A percentile compares a stretch with the other conserved stretches of the same genome.
Evolutionary conservation across 2,888 invertebrate species (phyloP).

Genomic region (Drosophila falleni): DNA sequence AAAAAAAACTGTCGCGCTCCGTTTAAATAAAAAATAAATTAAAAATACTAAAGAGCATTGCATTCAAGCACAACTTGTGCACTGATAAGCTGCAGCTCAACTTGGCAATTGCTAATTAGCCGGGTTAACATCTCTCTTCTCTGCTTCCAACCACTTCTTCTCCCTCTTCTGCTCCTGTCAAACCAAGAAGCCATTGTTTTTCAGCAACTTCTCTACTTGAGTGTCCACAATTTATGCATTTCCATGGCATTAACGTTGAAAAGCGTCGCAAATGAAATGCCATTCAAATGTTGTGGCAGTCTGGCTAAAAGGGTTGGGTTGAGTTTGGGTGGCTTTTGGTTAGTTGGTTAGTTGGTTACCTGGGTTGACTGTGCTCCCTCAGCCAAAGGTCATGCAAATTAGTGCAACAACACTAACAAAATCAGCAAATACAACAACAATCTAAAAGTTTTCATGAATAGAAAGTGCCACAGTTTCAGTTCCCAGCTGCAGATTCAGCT

Average conservation of each 20-base stretch:
- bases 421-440: conserved; percentile 55
- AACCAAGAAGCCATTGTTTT: conserved; percentile 55
- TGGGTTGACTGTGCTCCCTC: conserved; percentile 40
- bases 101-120: conserved; percentile 59
- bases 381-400: conserved; percentile 76
- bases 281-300: conserved; percentile 60
- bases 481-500: conserved; percentile 11
- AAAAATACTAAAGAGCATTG: conserved; percentile 19
- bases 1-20: background rate
- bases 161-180: background rate
- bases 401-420: conserved; percentile 57
- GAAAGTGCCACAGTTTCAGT: conserved; percentile 40
- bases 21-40: conserved; percentile 6
- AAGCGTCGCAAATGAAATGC: conserved; percentile 74
- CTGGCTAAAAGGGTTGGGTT: background rate
- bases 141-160: background rate
- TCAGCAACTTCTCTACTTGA: conserved; percentile 60
- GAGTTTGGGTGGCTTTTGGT: conserved; percentile 32
- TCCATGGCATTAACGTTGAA: conserved; percentile 76
- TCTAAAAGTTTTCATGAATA: conserved; percentile 68
- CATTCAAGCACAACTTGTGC: conserved; percentile 45
- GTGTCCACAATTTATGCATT: conserved; percentile 74
- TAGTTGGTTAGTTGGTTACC: conserved; percentile 65
- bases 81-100: conserved; percentile 63
- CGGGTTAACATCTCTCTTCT: conserved; percentile 27